Percentiles rank a stretch among this genome's conserved stretches.
These are phyloP conservation scores for Myopa testacea DNA, from an alignment of 2,888 invertebrate genomes.

Conservation along the genomic window DNA sequence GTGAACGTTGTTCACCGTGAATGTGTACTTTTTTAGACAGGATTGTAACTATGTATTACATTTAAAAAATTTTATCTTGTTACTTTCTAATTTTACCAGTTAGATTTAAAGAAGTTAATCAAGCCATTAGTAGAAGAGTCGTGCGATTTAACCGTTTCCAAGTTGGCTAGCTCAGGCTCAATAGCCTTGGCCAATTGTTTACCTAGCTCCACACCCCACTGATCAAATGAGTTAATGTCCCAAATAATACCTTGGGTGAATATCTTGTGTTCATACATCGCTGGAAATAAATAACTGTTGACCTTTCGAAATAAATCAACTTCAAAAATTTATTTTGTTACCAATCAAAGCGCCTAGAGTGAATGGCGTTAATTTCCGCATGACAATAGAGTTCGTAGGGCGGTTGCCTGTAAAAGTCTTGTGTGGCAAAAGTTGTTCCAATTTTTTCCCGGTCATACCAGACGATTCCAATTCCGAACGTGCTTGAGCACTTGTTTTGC, in stretches of 20 bases:
- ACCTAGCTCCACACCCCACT: constrained; percentile 99
- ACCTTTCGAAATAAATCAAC: not conserved
- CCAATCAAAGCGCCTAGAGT: constrained; percentile 93
- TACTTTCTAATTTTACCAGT: constrained; percentile 63
- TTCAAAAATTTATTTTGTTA: constrained; percentile 65
- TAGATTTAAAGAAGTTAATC: constrained; percentile 91
- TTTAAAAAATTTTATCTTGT: too few species aligned
- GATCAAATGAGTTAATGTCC: constrained; percentile 99
- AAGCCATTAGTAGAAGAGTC: constrained; percentile 97
- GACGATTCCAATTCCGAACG: constrained; percentile 83
- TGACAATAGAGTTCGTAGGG: constrained; percentile 96
- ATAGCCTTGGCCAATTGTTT: constrained; percentile 99
- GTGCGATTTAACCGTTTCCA: constrained; percentile 77
- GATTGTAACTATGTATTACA: too few species aligned
- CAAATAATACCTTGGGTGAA: constrained; percentile 98
- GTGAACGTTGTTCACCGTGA: too few species aligned
- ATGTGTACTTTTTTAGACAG: too few species aligned
- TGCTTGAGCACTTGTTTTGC: constrained; percentile 73
- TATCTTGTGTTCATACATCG: constrained; percentile 98
- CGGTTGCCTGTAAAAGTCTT: constrained; percentile 97
- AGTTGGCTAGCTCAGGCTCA: constrained; percentile 87
- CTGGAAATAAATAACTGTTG: constrained; percentile 68
- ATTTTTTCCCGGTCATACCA: constrained; percentile 79
- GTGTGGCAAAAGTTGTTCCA: constrained; percentile 89
- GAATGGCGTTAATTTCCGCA: constrained; percentile 92